Evolutionary conservation across 2,113 vertebrate genomes (phyloP).

Genomic region (Numida meleagris): DNA sequence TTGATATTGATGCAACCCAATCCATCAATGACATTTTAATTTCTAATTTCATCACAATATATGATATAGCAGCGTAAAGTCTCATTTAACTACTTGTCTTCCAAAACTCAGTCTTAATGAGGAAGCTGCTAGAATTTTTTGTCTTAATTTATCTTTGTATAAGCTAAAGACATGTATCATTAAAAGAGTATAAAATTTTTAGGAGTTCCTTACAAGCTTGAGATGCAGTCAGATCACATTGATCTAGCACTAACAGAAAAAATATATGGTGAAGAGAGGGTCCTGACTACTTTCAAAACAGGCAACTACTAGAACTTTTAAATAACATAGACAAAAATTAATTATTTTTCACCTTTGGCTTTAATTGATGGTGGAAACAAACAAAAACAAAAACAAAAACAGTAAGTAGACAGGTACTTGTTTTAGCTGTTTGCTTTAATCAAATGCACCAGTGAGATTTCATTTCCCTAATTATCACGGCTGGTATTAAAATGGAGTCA

Average conservation of each 20-base stretch:
- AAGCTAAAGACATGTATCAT: background rate
- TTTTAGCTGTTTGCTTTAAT: constrained; percentile 33
- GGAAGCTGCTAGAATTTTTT: background rate
- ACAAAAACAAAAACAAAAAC: background rate
- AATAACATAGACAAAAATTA: background rate
- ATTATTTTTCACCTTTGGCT: background rate
- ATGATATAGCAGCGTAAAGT: background rate
- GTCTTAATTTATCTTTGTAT: background rate
- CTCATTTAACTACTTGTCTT: background rate
- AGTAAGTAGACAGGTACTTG: background rate
- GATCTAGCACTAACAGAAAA: background rate
- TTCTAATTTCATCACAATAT: background rate
- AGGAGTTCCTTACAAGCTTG: background rate
- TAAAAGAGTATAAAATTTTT: background rate
- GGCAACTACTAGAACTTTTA: background rate
- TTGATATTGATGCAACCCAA: background rate
- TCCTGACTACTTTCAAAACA: background rate
- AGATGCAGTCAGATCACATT: background rate
- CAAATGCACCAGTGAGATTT: constrained; percentile 16
- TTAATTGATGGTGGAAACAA: background rate
- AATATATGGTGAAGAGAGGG: background rate
- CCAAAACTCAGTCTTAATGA: background rate
- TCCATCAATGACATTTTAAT: background rate
- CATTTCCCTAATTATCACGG: constrained; percentile 38
- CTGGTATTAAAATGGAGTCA: constrained; percentile 34